Conservation (phyloP, 64 coral and sea anemone species). For the Cladopsammia gracilis region DNA sequence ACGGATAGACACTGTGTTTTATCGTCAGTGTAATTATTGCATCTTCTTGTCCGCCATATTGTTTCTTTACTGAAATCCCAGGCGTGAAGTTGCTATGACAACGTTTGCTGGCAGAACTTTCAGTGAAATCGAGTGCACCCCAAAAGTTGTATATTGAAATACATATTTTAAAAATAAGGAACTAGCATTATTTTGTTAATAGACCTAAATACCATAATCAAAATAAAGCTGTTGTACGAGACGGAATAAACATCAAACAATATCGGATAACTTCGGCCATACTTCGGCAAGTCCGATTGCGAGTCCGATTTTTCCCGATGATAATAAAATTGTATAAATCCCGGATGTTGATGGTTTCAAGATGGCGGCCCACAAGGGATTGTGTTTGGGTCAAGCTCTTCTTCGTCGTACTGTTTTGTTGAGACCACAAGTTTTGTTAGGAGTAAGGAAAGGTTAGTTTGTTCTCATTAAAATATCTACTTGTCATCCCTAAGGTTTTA, state of each 20-base stretch:
- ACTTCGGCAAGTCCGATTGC: background rate
- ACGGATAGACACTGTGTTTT: background rate
- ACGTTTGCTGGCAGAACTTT: background rate
- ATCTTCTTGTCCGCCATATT: slow-evolving; percentile 28
- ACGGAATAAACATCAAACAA: background rate
- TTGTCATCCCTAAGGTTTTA: too few relatives aligned
- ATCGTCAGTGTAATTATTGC: background rate
- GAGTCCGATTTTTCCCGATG: slow-evolving; percentile 13
- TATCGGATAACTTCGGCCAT: background rate
- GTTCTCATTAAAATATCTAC: background rate
- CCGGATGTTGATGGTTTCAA: slow-evolving; percentile 7
- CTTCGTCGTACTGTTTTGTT: slow-evolving; percentile 20
- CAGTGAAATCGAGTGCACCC: background rate
- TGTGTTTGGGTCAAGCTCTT: slow-evolving; percentile 47
- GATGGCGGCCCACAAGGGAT: slow-evolving; percentile 20
- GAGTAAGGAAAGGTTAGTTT: slow-evolving; percentile 37
- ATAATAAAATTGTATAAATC: background rate
- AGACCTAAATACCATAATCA: too few relatives aligned
- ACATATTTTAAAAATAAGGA: too few relatives aligned
- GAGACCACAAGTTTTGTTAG: slow-evolving; percentile 1
- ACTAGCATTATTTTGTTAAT: too few relatives aligned
- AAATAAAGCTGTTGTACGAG: too few relatives aligned
- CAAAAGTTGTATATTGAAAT: too few relatives aligned
- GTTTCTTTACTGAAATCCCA: background rate
- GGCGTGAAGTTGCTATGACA: slow-evolving; percentile 15